Evolutionary conservation across 1,140 invertebrate genomes (phyloP), one percentile per base, ranked within the genome.

Genomic region (Drosophila kanapiae): DNA sequence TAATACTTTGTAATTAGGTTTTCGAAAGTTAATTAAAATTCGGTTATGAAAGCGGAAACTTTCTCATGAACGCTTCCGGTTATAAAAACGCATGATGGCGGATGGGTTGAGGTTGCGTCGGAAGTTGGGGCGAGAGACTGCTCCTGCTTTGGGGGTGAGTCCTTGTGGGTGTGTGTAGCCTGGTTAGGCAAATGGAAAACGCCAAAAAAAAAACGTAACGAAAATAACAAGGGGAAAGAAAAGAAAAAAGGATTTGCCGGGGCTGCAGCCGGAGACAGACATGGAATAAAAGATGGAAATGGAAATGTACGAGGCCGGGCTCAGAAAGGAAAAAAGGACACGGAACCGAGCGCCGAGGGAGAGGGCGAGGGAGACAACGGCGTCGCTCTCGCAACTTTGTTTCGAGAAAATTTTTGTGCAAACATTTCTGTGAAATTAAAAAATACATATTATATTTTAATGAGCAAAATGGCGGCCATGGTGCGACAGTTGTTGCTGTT

Each of bases 1-100:
- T 92, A 92, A 92, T 92, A 92, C 91, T 92, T 92, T 92, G 91
- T 92, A 92, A 92, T 92, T 92, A 92, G 91, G 91, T 92, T 92
- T 92, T 92, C 91, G 91, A 92, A 92, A 92, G 91, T 92, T 92
- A 92, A 92, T 92, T 92, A 92, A 92, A 92, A 92, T 92, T 92
- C 91, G 91, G 91, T 92, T 92, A 92, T 92, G 87, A 92, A 92
- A 92, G 91, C 91, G 91, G 91, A 92, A 92, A 92, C 91, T 92
- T 92, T 91, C 82, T 83, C 91, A 90, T 92, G 90, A 92, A 90
- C 86, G 91, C 91, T 92, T 92, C 91, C 91, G 91, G 87, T 83
- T 88, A 77, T 88, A 86, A 88, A 83, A 85, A 82, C 81, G 76
- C 76, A 92, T 74, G 72, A 80, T 77, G 74, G 72, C 48, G 77